phyloP scores from a whole-genome alignment of 2,888 invertebrate species.

The Uropetala carovei region DNA sequence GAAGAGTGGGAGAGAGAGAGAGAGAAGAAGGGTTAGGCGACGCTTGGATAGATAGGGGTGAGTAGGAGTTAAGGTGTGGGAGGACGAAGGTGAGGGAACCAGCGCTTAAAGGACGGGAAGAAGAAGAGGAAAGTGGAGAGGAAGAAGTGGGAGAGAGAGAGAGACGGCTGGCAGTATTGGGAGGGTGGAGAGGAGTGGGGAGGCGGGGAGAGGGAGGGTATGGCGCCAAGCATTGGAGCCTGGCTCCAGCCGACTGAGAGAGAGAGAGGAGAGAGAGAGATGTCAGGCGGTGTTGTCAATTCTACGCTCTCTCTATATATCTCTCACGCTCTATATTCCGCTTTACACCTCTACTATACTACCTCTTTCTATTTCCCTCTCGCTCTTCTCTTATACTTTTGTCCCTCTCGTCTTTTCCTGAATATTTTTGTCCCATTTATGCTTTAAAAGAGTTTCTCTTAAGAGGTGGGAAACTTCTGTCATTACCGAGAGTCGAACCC shows the following conservation, averaged over 20 bases:
- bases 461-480: too few relatives aligned
- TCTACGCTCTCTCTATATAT: slow-evolving; percentile 17
- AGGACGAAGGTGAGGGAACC: not conserved
- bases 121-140: too few relatives aligned
- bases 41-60: not conserved
- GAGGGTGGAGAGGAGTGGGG: not conserved
- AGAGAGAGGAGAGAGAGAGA: slow-evolving; percentile 1
- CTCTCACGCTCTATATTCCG: slow-evolving; percentile 31
- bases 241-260: slow-evolving; percentile 63
- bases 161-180: not conserved
- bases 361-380: not conserved
- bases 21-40: not conserved
- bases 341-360: slow-evolving; percentile 13
- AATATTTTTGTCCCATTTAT: too few relatives aligned
- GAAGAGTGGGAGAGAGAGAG: not conserved
- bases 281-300: slow-evolving; percentile 48
- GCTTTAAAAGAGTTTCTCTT: too few relatives aligned
- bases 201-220: not conserved
- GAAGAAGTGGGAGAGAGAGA: not conserved
- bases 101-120: not conserved
- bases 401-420: not conserved
- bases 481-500: too few relatives aligned
- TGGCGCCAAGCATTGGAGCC: slow-evolving; percentile 56
- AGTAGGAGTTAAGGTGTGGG: not conserved
- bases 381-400: not conserved